A percentile compares a stretch with the other conserved stretches of the same genome.
These are phyloP conservation scores for Argyresthia goedartella DNA, from an alignment of 2,888 invertebrate species.

Conservation along the genomic window DNA sequence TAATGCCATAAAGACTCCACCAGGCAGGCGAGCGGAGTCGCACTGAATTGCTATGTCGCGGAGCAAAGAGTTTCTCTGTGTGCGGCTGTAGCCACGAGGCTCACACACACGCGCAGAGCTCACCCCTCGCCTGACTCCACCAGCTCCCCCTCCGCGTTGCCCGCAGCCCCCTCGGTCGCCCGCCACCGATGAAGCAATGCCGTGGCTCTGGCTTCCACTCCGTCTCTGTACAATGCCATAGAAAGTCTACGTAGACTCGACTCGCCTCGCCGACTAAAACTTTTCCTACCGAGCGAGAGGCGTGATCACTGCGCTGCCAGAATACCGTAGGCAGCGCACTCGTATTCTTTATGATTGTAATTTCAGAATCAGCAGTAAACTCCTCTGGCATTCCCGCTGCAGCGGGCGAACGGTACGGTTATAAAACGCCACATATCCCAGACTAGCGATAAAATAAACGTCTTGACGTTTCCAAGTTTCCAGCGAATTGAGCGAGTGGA, in stretches of 20 bases:
- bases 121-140: too few relatives aligned
- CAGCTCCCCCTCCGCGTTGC: slow-evolving; percentile 20
- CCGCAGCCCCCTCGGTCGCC: slow-evolving; percentile 29
- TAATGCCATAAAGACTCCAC: too few relatives aligned
- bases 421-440: slow-evolving; percentile 58
- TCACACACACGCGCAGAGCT: slow-evolving; percentile 22
- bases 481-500: slow-evolving; percentile 26
- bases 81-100: slow-evolving; percentile 7
- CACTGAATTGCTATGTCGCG: too few relatives aligned
- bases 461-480: slow-evolving; percentile 64
- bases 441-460: slow-evolving; percentile 65
- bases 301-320: slow-evolving; percentile 35
- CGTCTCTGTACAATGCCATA: slow-evolving; percentile 68
- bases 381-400: slow-evolving; percentile 29
- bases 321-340: slow-evolving; percentile 24
- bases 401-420: slow-evolving; percentile 39
- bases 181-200: slow-evolving; percentile 63
- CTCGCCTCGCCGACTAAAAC: slow-evolving; percentile 59
- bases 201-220: slow-evolving; percentile 43
- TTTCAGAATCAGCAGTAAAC: slow-evolving; percentile 56
- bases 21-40: too few relatives aligned
- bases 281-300: slow-evolving; percentile 58
- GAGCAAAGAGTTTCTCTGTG: slow-evolving; percentile 27
- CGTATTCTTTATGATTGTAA: slow-evolving; percentile 47
- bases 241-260: slow-evolving; percentile 66